These are phyloP conservation scores for Ecliptopera silaceata DNA, from an alignment of 2,888 invertebrate genomes.

Conservation along the genomic window DNA sequence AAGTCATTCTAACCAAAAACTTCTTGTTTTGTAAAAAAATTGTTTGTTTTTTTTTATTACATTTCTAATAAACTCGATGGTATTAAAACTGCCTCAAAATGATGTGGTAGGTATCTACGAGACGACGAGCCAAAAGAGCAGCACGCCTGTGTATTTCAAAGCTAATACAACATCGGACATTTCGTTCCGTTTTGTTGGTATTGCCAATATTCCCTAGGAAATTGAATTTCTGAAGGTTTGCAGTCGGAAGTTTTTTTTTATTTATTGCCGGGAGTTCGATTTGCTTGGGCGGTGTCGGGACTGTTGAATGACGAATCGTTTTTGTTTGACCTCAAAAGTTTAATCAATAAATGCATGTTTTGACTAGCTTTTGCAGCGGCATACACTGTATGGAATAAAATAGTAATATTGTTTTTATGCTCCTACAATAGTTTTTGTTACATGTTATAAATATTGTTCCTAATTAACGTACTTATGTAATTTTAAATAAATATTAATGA, in stretches of 20 bases:
- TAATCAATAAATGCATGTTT: background rate
- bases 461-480: too few species aligned
- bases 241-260: constrained; percentile 37
- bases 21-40: too few species aligned
- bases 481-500: too few species aligned
- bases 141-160: background rate
- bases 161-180: constrained; percentile 50
- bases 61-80: too few species aligned
- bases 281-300: constrained; percentile 29
- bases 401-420: background rate
- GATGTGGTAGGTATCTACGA: background rate
- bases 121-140: background rate
- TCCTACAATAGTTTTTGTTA: too few species aligned
- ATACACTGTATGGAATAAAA: background rate
- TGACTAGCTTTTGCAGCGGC: background rate
- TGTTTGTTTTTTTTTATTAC: too few species aligned
- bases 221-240: constrained; percentile 57
- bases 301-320: constrained; percentile 31
- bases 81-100: too few species aligned
- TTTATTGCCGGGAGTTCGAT: constrained; percentile 38
- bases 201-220: constrained; percentile 59
- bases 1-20: too few species aligned
- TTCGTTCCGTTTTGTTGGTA: constrained; percentile 59
- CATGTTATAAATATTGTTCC: too few species aligned
- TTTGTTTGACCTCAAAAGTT: constrained; percentile 23